Base-by-base conservation (phyloP, 1,140 invertebrate species). In the Heliconius melpomene region DNA sequence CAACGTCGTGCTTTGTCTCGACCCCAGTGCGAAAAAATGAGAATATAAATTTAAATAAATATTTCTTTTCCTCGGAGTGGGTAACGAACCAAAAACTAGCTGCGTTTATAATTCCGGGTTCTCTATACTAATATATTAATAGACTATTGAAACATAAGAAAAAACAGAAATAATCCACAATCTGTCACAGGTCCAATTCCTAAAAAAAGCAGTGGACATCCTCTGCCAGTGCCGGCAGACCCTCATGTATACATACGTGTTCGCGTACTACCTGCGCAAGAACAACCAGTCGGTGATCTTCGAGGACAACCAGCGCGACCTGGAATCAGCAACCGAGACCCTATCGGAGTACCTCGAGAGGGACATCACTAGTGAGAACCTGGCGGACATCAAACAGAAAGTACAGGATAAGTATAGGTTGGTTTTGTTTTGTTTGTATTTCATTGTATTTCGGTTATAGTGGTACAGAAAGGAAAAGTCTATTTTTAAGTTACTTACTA, bases 281-380 rank as follows among this genome's bases (percentile, higher is more conserved):
- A 99, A 99, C 95, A 99, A 99, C 96, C 99, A 99, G 94, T 99
- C 98, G 87, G 98, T 98, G 93, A 99, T 99, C 89, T 99, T 99
- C 96, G 99, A 99, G 95, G 98, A 99, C 93, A 99, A 99, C 96
- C 99, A 99, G 96, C 98, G 97, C 91, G 99, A 99, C 96, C 95
- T 99, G 80, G 99, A 99, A 95, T 98, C 97, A 88, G 98, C 98
- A 76, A 99, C 99, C 9, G 99, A 99, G 95, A 98, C 97, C 84
- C 95, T 99, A 76, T 99, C 98, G 29, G 99, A 99, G 95, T 99
- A 99, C 95, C 96, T 99, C 81, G 99, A 99, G 95, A 95, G 99
- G 91, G 98, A 99, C 95, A 99, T 99, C 88, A 99, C 98, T 79
- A 98, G 98, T 87, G 99, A 99, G 95, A 99, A 99, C 95, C 96